phyloP scores from a whole-genome alignment of 2,113 vertebrate species.

The Setophaga coronata region DNA sequence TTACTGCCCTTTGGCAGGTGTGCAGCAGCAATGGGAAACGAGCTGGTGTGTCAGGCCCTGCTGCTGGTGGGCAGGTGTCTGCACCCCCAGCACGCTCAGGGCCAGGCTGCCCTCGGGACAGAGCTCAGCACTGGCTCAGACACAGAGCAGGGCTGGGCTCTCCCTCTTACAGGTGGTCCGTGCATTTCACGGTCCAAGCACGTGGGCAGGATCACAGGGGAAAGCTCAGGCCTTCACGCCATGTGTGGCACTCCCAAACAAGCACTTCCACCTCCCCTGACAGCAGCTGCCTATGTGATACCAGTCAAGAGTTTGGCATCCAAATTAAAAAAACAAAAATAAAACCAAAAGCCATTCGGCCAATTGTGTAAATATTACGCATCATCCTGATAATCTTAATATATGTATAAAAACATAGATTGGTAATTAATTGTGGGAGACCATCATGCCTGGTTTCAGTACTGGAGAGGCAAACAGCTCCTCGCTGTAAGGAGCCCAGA shows the following conservation, averaged over 20 bases:
- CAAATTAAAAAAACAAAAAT: not conserved
- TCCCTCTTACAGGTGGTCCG: not conserved
- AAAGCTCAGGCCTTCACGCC: not conserved
- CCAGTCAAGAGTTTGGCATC: not conserved
- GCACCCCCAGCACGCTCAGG: accelerated
- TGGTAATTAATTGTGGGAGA: not conserved
- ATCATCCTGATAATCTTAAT: not conserved
- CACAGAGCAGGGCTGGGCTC: not conserved
- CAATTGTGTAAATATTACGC: not conserved
- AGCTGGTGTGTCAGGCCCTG: not conserved
- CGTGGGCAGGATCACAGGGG: not conserved
- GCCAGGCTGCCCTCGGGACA: not conserved
- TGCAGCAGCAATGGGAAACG: not conserved
- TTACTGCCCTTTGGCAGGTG: constrained; percentile 54
- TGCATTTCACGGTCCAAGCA: accelerated
- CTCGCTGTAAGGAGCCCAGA: not conserved
- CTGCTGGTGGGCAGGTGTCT: not conserved
- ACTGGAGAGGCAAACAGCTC: not conserved
- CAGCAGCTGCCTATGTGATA: not conserved
- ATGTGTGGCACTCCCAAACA: not conserved
- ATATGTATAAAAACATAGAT: not conserved
- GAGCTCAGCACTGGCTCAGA: not conserved
- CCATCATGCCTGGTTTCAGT: not conserved
- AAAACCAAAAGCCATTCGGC: accelerated
- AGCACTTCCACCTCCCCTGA: not conserved